Base-by-base conservation (phyloP, 2,113 vertebrate genomes). In the Pseudorasbora parva region DNA sequence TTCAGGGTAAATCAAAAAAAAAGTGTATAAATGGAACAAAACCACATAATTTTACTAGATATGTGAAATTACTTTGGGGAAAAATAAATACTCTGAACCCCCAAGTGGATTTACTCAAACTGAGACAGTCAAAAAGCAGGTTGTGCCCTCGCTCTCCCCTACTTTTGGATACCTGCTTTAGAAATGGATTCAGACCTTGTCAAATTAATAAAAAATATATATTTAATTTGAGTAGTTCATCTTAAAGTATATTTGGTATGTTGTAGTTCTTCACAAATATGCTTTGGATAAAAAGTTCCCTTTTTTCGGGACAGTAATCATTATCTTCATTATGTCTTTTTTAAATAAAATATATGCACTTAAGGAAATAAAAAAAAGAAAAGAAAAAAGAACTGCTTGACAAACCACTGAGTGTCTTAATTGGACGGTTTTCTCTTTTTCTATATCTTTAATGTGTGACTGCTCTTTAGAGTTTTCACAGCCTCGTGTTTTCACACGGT, bases 401-500 rank as follows among this genome's bases (percentile, higher is more conserved):
- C 43, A 78, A 60, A 21, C 47, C 27, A 74, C 51, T 11, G 56
- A 82, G 62, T 78, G 51, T 57, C 68, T 86, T 62, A 80, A 59
- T 43, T 37, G 12, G 51, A 23, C 21, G 21, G 37, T 68, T 77
- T 79, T 41, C 68, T 68, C 30, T 69, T 33, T 64, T 19, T 30
- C 72, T 51, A 43, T 74, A 78, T n/a, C 47, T 81, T n/a, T 78
- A 25, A 30, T 9, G 8, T 57, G 69, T 47, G 21, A 37, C 85
- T 82, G 78, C 21, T 62, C 74, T 72, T 19, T 33, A 69, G 79
- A 59, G 41, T 37, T 78, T 25, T 81, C 69, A 37, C 62, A 49
- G 87, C 45, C 30, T 57, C 19, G 2, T 81, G 56, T 84, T 84
- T 84, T 84, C 78, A 84, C 68, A 76, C 11, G 27, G 30, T 64